Evolutionary conservation across 92 coral and sea anemone species (phyloP), one percentile per base, ranked within the genome.

Genomic region (Parazoanthus swiftii): DNA sequence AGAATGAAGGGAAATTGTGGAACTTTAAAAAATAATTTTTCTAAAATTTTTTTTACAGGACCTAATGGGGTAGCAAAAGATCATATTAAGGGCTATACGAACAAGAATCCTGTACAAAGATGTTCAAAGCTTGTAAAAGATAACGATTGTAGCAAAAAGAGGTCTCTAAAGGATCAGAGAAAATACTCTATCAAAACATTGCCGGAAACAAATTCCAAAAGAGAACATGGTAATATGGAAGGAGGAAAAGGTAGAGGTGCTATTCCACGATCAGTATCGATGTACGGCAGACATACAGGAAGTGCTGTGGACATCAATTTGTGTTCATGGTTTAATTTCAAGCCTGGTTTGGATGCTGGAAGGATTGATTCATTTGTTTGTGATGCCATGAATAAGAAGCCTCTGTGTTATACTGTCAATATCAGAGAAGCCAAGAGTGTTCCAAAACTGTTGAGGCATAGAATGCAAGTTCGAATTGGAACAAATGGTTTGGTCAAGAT

Each of bases 401-500:
- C 98, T 6, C 16, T 95, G 66, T 93, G 96, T 79, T 93, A 91
- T 82, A 67, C 92, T 0, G 77, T 95, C 51, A 89, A 93, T 74
- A 37, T 35, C 11, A 95, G 90, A 66, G 86, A 89, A 66, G 85
- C 96, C 1, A 92, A 88, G 38, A 88, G 89, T 56, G 89, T 89
- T 36, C 94, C 95, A 20, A 89, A 90, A 81, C 77, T 91, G 78
- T 85, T 95, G 85, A 89, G 85, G n/a, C 90, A 95, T 82, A 85
- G 92, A 51, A 80, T 93, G 86, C 89, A 91, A 87, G 98, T 95
- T 5, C 88, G 98, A 56, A 91, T 95, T 37, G 98, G 98, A 25
- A 90, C 74, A 76, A 95, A 95, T 92, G 98, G 98, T 6, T 81
- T 88, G 23, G 94, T 95, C n/a, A 91, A 89, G 89, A 86, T 80